These are phyloP conservation scores for Papilio protenor DNA, from an alignment of 2,888 invertebrate genomes.

Conservation along the genomic window DNA sequence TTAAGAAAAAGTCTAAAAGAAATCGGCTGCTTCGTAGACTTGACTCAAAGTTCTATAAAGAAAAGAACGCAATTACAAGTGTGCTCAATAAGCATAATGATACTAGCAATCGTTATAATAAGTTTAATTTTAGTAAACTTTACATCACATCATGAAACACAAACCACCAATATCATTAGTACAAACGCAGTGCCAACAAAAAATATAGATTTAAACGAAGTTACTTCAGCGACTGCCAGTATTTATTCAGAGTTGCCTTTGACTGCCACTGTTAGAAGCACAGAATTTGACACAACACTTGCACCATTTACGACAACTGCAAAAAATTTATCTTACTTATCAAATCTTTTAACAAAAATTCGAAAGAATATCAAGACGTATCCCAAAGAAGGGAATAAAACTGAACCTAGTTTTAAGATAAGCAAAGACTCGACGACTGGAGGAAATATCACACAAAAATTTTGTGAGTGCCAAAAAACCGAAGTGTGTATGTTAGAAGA, in stretches of 20 bases:
- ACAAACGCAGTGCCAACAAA: slow-evolving; percentile 79
- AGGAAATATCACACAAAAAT: slow-evolving; percentile 68
- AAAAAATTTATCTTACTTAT: slow-evolving; percentile 60
- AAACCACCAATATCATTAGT: slow-evolving; percentile 67
- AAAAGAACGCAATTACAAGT: slow-evolving; percentile 81
- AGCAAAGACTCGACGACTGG: slow-evolving; percentile 68
- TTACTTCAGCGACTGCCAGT: slow-evolving; percentile 64
- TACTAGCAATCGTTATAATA: slow-evolving; percentile 79
- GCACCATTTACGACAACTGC: slow-evolving; percentile 54
- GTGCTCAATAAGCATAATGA: slow-evolving; percentile 83
- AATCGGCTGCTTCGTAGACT: slow-evolving; percentile 77
- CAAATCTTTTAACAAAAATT: slow-evolving; percentile 70
- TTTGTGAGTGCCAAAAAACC: slow-evolving; percentile 81
- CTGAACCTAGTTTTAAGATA: slow-evolving; percentile 58
- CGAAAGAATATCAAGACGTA: slow-evolving; percentile 78
- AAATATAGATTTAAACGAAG: slow-evolving; percentile 64
- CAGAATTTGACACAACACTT: slow-evolving; percentile 57
- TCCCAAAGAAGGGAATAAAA: slow-evolving; percentile 64
- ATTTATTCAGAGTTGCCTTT: slow-evolving; percentile 58
- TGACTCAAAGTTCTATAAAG: slow-evolving; percentile 75
- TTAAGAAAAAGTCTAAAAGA: slow-evolving; percentile 78
- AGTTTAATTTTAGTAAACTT: slow-evolving; percentile 81
- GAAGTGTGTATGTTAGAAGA: slow-evolving; percentile 87
- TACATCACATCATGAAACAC: slow-evolving; percentile 74
- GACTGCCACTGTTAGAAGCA: slow-evolving; percentile 51